Percentiles rank a stretch among this genome's conserved stretches.
phyloP scores from a whole-genome alignment of 2,113 vertebrate genomes.

The Salvelinus fontinalis region DNA sequence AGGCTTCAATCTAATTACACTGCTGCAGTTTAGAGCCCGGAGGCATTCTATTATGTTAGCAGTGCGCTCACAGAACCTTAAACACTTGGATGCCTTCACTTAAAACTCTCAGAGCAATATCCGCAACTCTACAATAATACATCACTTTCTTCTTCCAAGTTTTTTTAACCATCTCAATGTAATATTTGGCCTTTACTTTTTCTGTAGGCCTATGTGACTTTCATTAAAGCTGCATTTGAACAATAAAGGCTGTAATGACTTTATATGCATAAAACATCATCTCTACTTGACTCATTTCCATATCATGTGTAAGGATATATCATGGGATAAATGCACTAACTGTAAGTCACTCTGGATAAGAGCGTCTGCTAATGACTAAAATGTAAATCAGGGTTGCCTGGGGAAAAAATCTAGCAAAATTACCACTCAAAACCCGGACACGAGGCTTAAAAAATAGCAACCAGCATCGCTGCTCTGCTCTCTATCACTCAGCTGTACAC shows the following conservation, averaged over 20 bases:
- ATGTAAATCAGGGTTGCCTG: no score
- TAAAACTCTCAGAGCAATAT: neutral
- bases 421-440: no score
- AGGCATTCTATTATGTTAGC: slow-evolving; percentile 18
- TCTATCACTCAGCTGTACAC: no score
- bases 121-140: neutral
- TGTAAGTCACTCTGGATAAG: no score
- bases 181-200: neutral
- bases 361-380: no score
- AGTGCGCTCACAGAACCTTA: slow-evolving; percentile 3
- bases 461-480: no score
- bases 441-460: no score
- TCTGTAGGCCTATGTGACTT: neutral
- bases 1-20: slow-evolving; percentile 23
- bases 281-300: neutral
- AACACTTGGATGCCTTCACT: neutral
- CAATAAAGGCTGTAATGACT: neutral
- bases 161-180: neutral
- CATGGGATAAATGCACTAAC: no score
- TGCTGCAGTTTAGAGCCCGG: neutral
- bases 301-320: neutral
- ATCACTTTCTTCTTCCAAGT: neutral
- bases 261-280: neutral
- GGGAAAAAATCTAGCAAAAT: no score
- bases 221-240: neutral